Percentiles rank a stretch among this genome's conserved stretches.
Conservation (phyloP, 2,113 vertebrate species). For the Oophaga pumilio region DNA sequence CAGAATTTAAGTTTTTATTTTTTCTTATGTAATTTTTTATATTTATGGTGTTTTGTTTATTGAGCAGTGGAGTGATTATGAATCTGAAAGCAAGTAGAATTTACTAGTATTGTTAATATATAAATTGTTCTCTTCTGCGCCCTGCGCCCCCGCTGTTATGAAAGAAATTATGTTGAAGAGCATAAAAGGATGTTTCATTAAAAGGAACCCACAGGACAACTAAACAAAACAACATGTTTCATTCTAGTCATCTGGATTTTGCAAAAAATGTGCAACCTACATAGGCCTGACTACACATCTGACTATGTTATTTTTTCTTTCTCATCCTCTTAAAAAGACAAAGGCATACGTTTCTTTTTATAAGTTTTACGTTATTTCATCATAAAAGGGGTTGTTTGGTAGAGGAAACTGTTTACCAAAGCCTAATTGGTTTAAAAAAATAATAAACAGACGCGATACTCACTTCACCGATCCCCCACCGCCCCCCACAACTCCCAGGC, state of each 20-base stretch:
- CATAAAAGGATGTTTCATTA: constrained; percentile 19
- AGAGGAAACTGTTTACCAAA: too few relatives aligned
- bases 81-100: constrained; percentile 1
- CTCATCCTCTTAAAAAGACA: too few relatives aligned
- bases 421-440: too few relatives aligned
- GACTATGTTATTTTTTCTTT: background rate
- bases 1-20: background rate
- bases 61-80: background rate
- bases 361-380: too few relatives aligned
- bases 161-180: background rate
- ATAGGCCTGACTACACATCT: background rate
- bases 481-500: too few relatives aligned
- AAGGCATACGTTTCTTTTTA: too few relatives aligned
- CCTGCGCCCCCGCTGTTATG: constrained; percentile 2
- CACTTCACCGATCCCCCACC: too few relatives aligned
- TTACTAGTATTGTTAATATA: constrained; percentile 23
- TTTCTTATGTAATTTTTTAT: background rate
- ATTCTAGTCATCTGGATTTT: constrained; percentile 19
- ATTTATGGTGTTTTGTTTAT: background rate
- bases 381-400: too few relatives aligned
- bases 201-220: constrained; percentile 14
- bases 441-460: too few relatives aligned
- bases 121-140: constrained; percentile 11
- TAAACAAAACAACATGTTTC: background rate
- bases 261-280: background rate